Evolutionary conservation across 2,113 vertebrate species (phyloP).

Genomic region (Leuciscus idus): DNA sequence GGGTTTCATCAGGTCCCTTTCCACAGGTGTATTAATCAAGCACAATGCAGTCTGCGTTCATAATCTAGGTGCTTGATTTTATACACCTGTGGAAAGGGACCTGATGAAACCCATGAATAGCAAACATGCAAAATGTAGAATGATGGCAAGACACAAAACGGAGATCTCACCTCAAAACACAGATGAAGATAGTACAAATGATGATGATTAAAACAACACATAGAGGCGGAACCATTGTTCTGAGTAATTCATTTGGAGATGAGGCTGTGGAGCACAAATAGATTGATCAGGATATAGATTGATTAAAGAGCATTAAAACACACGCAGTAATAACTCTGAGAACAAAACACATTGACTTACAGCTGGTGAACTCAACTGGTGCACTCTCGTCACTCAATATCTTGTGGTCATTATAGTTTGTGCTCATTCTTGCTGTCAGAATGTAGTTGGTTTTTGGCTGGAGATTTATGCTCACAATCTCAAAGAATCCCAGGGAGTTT

Average conservation of each 20-base stretch:
- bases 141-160: not conserved
- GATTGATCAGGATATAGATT: not conserved
- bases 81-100: too few species aligned
- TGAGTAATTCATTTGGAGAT: rapidly evolving
- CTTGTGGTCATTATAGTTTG: rapidly evolving
- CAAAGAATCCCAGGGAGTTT: not conserved
- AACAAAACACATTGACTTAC: slow-evolving; percentile 60
- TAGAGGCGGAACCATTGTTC: slow-evolving; percentile 47
- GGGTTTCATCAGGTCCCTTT: too few species aligned
- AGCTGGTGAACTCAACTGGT: slow-evolving; percentile 59
- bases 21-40: too few species aligned
- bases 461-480: slow-evolving; percentile 57
- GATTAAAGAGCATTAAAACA: not conserved
- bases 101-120: too few species aligned
- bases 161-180: slow-evolving; percentile 66
- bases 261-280: slow-evolving; percentile 56
- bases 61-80: too few species aligned
- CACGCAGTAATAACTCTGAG: not conserved
- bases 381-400: slow-evolving; percentile 67
- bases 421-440: slow-evolving; percentile 58
- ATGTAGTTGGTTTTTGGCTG: slow-evolving; percentile 58
- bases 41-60: too few species aligned
- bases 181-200: slow-evolving; percentile 38
- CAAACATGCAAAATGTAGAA: not conserved
- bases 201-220: slow-evolving; percentile 58